phyloP scores from a whole-genome alignment of 2,797 vertebrate species.

The Chelon labrosus region DNA sequence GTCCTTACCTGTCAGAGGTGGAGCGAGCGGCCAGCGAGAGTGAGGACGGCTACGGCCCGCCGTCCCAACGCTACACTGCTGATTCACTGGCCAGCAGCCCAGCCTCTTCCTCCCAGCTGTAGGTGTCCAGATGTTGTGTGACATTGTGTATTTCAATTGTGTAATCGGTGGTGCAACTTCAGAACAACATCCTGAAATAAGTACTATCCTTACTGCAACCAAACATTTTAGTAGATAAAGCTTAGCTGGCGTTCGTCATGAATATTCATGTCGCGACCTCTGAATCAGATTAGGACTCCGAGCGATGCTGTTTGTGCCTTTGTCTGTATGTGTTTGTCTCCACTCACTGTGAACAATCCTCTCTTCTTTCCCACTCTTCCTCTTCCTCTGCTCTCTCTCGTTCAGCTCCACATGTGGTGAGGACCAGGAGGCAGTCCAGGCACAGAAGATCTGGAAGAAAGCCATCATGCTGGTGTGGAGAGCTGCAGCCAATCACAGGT shows the following conservation, averaged over 20 bases:
- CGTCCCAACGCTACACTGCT: slow-evolving; percentile 94
- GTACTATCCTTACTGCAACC: not conserved
- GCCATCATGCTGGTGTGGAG: slow-evolving; percentile 99
- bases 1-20: slow-evolving; percentile 95
- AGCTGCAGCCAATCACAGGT: slow-evolving; percentile 99
- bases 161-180: too few relatives aligned
- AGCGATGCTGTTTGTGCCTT: slow-evolving; percentile 34
- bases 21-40: slow-evolving; percentile 97
- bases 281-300: slow-evolving; percentile 35
- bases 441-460: slow-evolving; percentile 99
- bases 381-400: too few relatives aligned
- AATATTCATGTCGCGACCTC: slow-evolving; percentile 26
- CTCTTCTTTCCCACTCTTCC: not conserved
- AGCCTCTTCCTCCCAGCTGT: slow-evolving; percentile 99
- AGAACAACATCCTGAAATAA: slow-evolving; percentile 9
- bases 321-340: slow-evolving; percentile 10
- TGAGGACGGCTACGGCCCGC: slow-evolving; percentile 96
- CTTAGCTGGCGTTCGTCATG: slow-evolving; percentile 28
- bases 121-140: slow-evolving; percentile 72
- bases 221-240: slow-evolving; percentile 19
- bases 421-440: slow-evolving; percentile 98
- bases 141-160: too few relatives aligned
- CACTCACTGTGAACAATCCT: not conserved
- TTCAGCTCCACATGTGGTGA: slow-evolving; percentile 98
- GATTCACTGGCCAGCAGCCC: slow-evolving; percentile 99